Evolutionary conservation across 1,140 invertebrate species (phyloP).

Genomic region (Drosophila sulfurigaster): DNA sequence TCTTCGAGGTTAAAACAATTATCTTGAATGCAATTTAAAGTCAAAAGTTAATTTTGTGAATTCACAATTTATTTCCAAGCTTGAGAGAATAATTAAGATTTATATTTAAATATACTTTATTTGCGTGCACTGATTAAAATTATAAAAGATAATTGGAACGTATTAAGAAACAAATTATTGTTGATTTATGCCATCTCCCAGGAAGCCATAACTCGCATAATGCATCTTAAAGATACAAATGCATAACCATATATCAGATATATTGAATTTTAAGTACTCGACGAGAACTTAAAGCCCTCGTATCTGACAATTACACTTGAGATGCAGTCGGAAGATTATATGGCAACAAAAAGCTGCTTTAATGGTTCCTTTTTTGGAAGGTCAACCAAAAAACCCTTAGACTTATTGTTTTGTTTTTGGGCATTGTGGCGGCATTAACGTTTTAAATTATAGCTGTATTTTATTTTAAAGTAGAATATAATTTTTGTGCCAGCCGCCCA

Average conservation of each 20-base stretch:
- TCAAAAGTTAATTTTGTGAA: neutral
- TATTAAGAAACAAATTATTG: constrained; percentile 15
- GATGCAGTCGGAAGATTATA: neutral
- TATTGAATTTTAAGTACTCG: constrained; percentile 8
- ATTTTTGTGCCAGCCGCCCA: constrained; percentile 51
- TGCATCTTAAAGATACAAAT: neutral
- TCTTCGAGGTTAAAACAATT: neutral
- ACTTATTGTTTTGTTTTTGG: constrained; percentile 9
- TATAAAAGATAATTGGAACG: neutral
- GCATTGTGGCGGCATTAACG: constrained; percentile 58
- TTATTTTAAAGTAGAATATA: constrained; percentile 72
- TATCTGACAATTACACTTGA: constrained; percentile 13
- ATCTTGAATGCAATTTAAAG: constrained; percentile 1
- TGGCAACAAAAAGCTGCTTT: neutral
- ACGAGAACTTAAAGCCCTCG: neutral
- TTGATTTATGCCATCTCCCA: neutral
- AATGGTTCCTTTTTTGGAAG: neutral
- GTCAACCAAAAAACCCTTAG: constrained; percentile 17
- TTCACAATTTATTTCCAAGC: neutral
- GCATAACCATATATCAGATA: constrained; percentile 3
- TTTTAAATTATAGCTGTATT: constrained; percentile 69
- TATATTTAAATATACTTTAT: constrained; percentile 4
- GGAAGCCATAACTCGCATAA: neutral
- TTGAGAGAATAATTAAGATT: constrained; percentile 2
- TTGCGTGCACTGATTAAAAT: neutral